Base-by-base conservation (phyloP, 2,797 vertebrate species). In the Hypotaenidia okinawae region DNA sequence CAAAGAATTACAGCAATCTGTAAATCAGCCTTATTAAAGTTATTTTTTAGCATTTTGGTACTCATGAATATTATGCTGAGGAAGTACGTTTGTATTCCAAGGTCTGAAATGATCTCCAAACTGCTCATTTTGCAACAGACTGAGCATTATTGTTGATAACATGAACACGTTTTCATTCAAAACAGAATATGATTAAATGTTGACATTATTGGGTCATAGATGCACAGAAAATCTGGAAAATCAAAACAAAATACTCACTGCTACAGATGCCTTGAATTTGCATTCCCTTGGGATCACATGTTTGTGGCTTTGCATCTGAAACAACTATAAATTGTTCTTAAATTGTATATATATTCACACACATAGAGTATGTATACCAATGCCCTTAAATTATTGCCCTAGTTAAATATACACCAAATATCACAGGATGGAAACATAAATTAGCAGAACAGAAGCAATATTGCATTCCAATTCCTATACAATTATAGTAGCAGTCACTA, bases 251-350 rank as follows among this genome's bases (percentile, higher is more conserved):
- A 91, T 68, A 93, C 98, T 98, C 96, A 99, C 98, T 95, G 94
- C 77, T 94, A 96, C 98, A 99, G 7, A 86, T 2, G 11, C 97
- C 97, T 83, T 92, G 96, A 43, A 77, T 58, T 90, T 97, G 96
- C 76, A 33, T 94, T 93, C 98, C 97, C 16, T 95, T 96, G 8
- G 97, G 96, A 82, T 96, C 96, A 91, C 98, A 99, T 51, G 33
- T 61, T 3, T 95, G 41, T 84, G 98, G 94, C 28, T 79, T 92
- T 91, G 93, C 30, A 82, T 97, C 98, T 33, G 94, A 94, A 97
- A 97, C 92, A 96, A 98, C 98, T 99, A 66, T 7, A 93, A 51
- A 77, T 17, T 28, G 10, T 58, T 75, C 49, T 69, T 61, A 89
- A 43, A 54, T 74, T 76, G 14, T 47, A 54, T 73, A 15, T 47